A percentile compares a stretch with the other conserved stretches of the same genome.
phyloP scores from a whole-genome alignment of 2,888 invertebrate genomes.

The Apamea anceps region DNA sequence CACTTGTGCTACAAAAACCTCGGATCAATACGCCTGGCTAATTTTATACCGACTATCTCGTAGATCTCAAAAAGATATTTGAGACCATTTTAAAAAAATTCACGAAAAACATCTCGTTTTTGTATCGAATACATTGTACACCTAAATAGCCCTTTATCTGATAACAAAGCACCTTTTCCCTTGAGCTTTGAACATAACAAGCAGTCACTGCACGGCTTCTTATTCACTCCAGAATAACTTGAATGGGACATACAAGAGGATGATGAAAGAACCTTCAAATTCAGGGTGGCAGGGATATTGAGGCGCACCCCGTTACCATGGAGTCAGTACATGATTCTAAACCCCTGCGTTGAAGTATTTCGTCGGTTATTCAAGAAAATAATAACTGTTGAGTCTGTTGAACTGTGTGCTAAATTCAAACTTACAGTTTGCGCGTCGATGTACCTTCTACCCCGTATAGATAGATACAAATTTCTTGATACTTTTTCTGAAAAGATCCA shows the following conservation, averaged over 20 bases:
- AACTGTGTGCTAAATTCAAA: neutral
- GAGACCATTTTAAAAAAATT: neutral
- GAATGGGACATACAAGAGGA: neutral
- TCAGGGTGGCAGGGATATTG: neutral
- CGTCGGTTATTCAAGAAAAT: neutral
- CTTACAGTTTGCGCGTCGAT: too few relatives aligned
- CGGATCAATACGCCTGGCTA: neutral
- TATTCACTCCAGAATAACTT: slow-evolving; percentile 26
- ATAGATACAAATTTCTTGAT: neutral
- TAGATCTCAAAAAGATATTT: neutral
- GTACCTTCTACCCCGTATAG: too few relatives aligned
- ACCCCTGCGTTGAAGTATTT: neutral
- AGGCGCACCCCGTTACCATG: neutral
- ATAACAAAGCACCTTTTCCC: slow-evolving; percentile 17
- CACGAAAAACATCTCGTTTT: neutral
- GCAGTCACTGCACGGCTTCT: slow-evolving; percentile 27
- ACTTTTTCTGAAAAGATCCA: neutral
- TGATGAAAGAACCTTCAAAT: neutral
- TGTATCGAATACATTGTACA: slow-evolving; percentile 2
- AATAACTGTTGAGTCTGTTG: neutral
- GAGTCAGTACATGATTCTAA: neutral
- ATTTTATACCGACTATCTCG: neutral
- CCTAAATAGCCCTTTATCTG: slow-evolving; percentile 8
- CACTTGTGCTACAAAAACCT: too few relatives aligned
- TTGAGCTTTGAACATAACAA: slow-evolving; percentile 26